Base-by-base conservation (phyloP, 2,888 invertebrate species). In the Cosmorhoe ocellata region DNA sequence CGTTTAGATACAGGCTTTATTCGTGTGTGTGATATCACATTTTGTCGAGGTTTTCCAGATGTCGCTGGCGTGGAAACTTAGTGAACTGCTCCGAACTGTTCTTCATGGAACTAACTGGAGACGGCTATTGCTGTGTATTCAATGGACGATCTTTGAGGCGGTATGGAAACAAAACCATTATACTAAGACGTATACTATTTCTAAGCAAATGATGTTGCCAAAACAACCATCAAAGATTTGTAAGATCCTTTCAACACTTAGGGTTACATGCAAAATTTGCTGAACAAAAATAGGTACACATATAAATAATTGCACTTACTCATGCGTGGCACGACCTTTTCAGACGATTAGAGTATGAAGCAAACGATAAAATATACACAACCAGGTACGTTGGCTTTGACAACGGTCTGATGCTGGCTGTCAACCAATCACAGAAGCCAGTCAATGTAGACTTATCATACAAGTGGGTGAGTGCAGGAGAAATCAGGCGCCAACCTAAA, bases 61-160 rank as follows among this genome's bases (percentile, higher is more conserved):
- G 93, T 61, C 71, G 74, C 0, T 92, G 91, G 83, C 66, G 65
- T 8, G 74, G 78, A 0, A 27, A 37, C 8, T 56, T 67, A 1
- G 44, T 73, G 1, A 71, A 88, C 45, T 92, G 92, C 54, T 67
- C 71, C 0, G 58, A 79, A 0, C 40, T 92, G n/a, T 92, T 93
- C 56, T 60, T 57, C 1, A 80, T 90, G 66, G 84, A 91, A 28
- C 68, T 90, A 3, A 91, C 92, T 1, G 82, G 80, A 22, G 88
- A 90, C 44, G 93, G 93, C 0, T 92, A 79, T 64, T 92, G 92
- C 62, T 93, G 93, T 50, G 79, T 86, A 0, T 92, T 92, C 59
- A 92, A 92, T 32, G 86, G 79, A 18, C 66, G 76, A 33, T 87
- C 84, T 12, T 59, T 84, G 5, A 71, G 52, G 53, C 61, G 73